Percentiles rank a stretch among this genome's conserved stretches.
These are phyloP conservation scores for Caracal caracal DNA, from an alignment of 2,113 vertebrate genomes.

Conservation along the genomic window DNA sequence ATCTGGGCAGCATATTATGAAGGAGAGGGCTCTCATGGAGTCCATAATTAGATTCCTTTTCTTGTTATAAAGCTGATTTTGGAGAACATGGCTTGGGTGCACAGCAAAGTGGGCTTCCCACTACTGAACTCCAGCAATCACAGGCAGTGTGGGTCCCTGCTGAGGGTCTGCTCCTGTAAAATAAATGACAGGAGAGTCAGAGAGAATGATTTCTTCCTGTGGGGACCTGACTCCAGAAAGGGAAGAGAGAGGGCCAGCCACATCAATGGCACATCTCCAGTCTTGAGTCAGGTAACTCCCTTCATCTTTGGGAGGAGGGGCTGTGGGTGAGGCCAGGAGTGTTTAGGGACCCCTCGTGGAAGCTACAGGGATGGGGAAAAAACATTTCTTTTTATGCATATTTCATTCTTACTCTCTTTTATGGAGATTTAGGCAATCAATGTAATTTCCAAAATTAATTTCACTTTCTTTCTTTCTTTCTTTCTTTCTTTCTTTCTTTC, in stretches of 20 bases:
- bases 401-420: not conserved
- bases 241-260: not conserved
- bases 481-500: not conserved
- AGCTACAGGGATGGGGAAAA: not conserved
- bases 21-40: not conserved
- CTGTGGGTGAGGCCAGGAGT: not conserved
- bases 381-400: not conserved
- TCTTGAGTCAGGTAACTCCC: not conserved
- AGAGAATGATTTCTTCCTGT: not conserved
- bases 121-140: not conserved
- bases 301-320: not conserved
- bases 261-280: fast-evolving
- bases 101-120: not conserved
- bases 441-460: constrained; percentile 7
- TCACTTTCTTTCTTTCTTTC: not conserved
- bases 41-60: not conserved
- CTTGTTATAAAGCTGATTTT: not conserved
- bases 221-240: not conserved
- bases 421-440: not conserved
- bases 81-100: not conserved
- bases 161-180: not conserved
- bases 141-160: not conserved
- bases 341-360: not conserved
- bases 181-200: not conserved
- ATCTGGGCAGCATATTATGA: not conserved